Base-by-base conservation (phyloP, 2,113 vertebrate species). In the Furnarius figulus region DNA sequence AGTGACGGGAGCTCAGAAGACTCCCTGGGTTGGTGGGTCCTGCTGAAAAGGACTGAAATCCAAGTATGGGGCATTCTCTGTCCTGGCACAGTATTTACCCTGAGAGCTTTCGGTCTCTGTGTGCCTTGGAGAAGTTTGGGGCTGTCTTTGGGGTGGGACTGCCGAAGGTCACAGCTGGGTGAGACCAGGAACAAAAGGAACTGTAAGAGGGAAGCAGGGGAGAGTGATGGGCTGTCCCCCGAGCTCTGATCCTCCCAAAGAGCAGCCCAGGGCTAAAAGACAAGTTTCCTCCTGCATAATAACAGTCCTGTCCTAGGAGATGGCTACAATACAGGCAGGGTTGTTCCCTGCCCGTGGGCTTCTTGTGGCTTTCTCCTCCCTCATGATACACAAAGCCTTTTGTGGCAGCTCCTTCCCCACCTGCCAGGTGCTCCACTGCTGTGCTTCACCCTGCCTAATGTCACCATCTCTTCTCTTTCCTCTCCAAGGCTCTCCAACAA, bases 401-500 rank as follows among this genome's bases (percentile, higher is more conserved):
- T 78, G 77, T 87, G 92, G 88, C 90, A 82, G 93, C 63, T 89
- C 49, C 90, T 67, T 49, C 53, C 65, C 66, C 58, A 27, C 4
- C 67, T 75, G 84, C 84, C 89, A 9, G 88, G 89, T 71, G 2
- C n/a, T 70, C 18, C 3, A 21, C 81, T 87, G 90, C 81, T 49
- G 2, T 10, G 52, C 53, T 42, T 39, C 49, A 14, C 14, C 3
- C 8, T 77, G 47, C 86, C 93, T 89, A 31, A 73, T 40, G 14
- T 68, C 91, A 72, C 91, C 90, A 42, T 95, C 96, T 94, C 63
- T 85, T 82, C 70, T 95, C 94, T 95, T 96, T 94, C 92, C 93
- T 96, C 95, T 66, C 94, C 97, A 87, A 98, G 98, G 98, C 92
- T 98, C 97, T 74, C 96, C 98, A 35, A 85, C 97, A 28, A 98